Evolutionary conservation across 2,797 vertebrate genomes (phyloP).

Genomic region (Miichthys miiuy): DNA sequence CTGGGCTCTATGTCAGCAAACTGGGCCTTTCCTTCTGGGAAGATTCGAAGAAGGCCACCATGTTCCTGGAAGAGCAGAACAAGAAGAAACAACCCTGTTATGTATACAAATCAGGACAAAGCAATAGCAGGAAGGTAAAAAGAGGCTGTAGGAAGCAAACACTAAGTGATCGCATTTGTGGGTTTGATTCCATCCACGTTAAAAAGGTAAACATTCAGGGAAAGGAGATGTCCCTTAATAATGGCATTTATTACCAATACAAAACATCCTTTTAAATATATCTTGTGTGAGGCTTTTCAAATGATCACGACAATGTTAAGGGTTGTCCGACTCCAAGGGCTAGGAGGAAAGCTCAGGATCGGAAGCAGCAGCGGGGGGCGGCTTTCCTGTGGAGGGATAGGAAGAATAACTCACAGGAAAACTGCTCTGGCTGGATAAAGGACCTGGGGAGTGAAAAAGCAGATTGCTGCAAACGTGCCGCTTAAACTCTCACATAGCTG

Average conservation of each 20-base stretch:
- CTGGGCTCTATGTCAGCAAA: conserved; percentile 98
- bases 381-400: conserved; percentile 85
- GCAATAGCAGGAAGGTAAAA: conserved; percentile 53
- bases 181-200: conserved; percentile 3
- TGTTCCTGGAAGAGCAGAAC: conserved; percentile 83
- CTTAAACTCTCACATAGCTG: conserved; percentile 72
- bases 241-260: neutral
- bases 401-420: conserved; percentile 85
- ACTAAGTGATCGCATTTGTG: conserved; percentile 14
- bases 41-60: conserved; percentile 97
- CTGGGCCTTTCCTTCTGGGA: conserved; percentile 97
- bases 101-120: conserved; percentile 52
- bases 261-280: conserved; percentile 16
- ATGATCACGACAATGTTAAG: conserved; percentile 66
- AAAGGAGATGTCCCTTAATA: conserved; percentile 4
- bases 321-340: conserved; percentile 65
- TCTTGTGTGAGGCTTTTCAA: conserved; percentile 23
- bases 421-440: conserved; percentile 82
- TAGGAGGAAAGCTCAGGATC: conserved; percentile 78
- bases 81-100: conserved; percentile 41
- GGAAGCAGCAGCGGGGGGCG: conserved; percentile 80
- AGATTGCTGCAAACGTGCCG: conserved; percentile 74
- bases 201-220: conserved; percentile 5
- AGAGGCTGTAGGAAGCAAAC: conserved; percentile 34
- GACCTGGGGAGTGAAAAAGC: conserved; percentile 79